Evolutionary conservation across 2,888 invertebrate species (phyloP), one percentile per base, ranked within the genome.

Genomic region (Drosophila hamatofila): DNA sequence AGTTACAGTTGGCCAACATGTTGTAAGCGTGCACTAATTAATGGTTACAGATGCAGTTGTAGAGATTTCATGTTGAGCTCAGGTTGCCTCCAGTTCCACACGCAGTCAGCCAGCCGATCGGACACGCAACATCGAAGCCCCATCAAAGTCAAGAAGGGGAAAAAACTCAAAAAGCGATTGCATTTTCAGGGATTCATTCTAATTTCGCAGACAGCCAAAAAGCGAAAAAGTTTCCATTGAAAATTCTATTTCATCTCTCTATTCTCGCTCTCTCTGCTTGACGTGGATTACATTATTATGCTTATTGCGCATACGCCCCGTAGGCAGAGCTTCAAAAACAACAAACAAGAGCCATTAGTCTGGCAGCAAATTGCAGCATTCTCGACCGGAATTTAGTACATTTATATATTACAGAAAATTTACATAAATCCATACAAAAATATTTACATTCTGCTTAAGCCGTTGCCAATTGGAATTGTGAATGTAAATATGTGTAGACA

Each of bases 61-160:
- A 63, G 35, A 71, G 72, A 76, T 88, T 80, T 88, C 88, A 72
- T 89, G 88, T 75, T 69, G 58, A 60, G 72, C 82, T 73, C 72
- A 68, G 61, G 66, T 63, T 56, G 44, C 59, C 49, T 57, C 49
- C 51, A 35, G 46, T 25, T 23, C 8, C 46, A 9, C 63, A 64
- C 76, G 68, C 64, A 11, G 56, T 60, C 70, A 66, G 64, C 4
- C 54, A 81, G 68, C 72, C 67, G 58, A 69, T 54, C 72, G 55
- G 61, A 69, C 89, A 86, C 81, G 89, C 89, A 67, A 86, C 65
- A 69, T 79, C 54, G 89, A 86, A 86, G 79, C 85, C 86, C 56
- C 65, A 64, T 68, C 72, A 76, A 72, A 83, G 73, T 73, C 74
- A 72, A 68, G 33, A 21, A 30, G 41, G 30, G 21, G 30, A 7